A percentile compares a stretch with the other conserved stretches of the same genome.
Conservation (phyloP, 2,888 invertebrate species). For the Cantharis lateralis region DNA sequence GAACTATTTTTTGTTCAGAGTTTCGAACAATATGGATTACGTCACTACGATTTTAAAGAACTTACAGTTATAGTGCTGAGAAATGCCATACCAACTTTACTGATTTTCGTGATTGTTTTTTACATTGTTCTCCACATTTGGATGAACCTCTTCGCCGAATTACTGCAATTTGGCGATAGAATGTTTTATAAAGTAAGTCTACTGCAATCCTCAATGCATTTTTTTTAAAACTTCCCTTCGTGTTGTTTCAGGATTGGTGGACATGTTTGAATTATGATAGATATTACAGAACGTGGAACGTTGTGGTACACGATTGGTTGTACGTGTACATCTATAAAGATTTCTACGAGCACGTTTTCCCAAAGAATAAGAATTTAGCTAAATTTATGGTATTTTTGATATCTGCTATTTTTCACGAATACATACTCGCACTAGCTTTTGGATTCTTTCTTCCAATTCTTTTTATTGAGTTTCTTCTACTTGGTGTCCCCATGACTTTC, state of each 20-base stretch:
- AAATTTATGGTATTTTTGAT: conserved; percentile 73
- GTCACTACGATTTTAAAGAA: conserved; percentile 53
- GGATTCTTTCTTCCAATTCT: conserved; percentile 89
- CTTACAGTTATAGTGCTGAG: conserved; percentile 69
- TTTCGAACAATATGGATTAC: conserved; percentile 66
- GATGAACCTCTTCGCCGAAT: conserved; percentile 90
- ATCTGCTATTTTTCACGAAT: conserved; percentile 88
- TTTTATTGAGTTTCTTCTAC: conserved; percentile 74
- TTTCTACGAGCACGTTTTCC: conserved; percentile 54
- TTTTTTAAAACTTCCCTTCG: no score
- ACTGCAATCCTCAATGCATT: no score
- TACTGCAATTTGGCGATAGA: conserved; percentile 85
- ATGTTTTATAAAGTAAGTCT: conserved; percentile 72
- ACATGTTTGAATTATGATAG: conserved; percentile 78
- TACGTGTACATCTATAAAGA: conserved; percentile 88
- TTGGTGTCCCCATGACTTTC: conserved; percentile 65
- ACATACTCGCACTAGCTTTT: conserved; percentile 77
- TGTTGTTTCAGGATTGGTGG: conserved; percentile 84
- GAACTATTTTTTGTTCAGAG: conserved; percentile 75
- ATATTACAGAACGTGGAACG: conserved; percentile 95
- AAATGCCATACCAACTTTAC: conserved; percentile 75
- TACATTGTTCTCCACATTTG: conserved; percentile 89
- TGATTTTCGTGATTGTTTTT: conserved; percentile 63
- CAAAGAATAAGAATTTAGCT: conserved; percentile 58
- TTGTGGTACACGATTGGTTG: conserved; percentile 93